Conservation (phyloP, 2,888 invertebrate species). For the Lithodes maja region DNA sequence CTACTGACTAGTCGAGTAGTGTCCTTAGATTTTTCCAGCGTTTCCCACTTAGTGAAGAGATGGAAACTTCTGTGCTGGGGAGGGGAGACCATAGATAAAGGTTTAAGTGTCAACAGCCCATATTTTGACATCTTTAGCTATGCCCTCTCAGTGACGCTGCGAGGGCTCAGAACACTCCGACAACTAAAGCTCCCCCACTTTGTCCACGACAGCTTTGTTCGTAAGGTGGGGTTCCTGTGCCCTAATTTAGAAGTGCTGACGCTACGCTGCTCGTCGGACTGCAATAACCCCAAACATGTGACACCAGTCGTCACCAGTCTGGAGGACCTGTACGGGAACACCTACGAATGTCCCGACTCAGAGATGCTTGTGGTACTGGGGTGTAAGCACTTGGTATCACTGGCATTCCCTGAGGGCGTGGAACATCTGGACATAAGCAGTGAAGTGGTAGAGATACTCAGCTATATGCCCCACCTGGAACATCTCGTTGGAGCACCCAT, state of each 20-base stretch:
- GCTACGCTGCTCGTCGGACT: constrained; percentile 56
- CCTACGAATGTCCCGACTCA: no score
- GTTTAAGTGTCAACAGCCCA: constrained; percentile 28
- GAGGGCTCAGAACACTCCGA: constrained; percentile 47
- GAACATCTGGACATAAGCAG: no score
- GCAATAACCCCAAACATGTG: constrained; percentile 49
- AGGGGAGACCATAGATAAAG: constrained; percentile 35
- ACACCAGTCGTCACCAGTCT: constrained; percentile 53
- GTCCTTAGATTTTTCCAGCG: constrained; percentile 42
- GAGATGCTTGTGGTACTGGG: no score
- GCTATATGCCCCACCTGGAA: no score
- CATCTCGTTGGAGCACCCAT: no score
- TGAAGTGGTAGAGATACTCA: no score
- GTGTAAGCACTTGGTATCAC: no score
- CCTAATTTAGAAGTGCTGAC: constrained; percentile 54
- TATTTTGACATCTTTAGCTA: constrained; percentile 61
- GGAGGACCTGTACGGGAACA: no score
- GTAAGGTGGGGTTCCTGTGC: constrained; percentile 53
- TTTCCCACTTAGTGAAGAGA: constrained; percentile 53
- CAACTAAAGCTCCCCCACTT: constrained; percentile 55
- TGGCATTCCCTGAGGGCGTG: no score
- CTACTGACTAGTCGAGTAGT: constrained; percentile 42
- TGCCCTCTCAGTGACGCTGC: constrained; percentile 24
- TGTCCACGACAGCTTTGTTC: constrained; percentile 63
- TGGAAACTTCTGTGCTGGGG: constrained; percentile 53